Base-by-base conservation (phyloP, 2,888 invertebrate species). In the Salticus scenicus region DNA sequence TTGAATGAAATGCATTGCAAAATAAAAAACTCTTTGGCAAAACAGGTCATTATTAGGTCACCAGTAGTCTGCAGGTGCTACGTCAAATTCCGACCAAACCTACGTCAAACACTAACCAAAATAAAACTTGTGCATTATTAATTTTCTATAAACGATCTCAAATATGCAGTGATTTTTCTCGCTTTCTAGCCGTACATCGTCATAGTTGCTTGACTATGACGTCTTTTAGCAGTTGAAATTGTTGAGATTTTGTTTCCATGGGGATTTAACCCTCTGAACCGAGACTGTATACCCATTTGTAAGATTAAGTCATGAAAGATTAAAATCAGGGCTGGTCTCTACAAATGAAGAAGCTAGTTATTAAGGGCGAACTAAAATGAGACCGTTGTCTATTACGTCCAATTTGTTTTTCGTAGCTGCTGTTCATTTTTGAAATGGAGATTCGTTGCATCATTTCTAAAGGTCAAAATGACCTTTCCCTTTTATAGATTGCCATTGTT, bases 301-400 rank as follows among this genome's bases (percentile, higher is more conserved):
- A n/a, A 57, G 76, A 83, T 83, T 83, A 73, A 83, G 76, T 47
- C 30, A 57, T 83, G 77, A 72, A 77, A 83, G 70, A 83, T 83
- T 83, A 83, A 83, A 83, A 73, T 14, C 24, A 72, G 72, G 83
- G 63, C 57, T 24, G 20, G 24, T 24, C 24, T 5, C 17, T 1
- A 24, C 24, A 57, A 57, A 57, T 57, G 57, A 57, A 57, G 17
- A 57, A 57, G 57, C 20, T 57, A 57, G 57, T 57, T 57, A 57
- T 57, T 57, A 57, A 4, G 20, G 5, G n/a, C 24, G 17, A 24
- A 12, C 24, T 57, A 57, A 17, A 17, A 24, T 20, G 57, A 57
- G 12, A 17, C 47, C 10, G 47, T 5, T 10, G 47, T 47, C 57
- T n/a, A 51, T 74, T 79, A 72, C 33, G 37, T 63, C 69, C 69